These are phyloP conservation scores for Sternotherus odoratus DNA, from an alignment of 2,797 vertebrate species.

Conservation along the genomic window DNA sequence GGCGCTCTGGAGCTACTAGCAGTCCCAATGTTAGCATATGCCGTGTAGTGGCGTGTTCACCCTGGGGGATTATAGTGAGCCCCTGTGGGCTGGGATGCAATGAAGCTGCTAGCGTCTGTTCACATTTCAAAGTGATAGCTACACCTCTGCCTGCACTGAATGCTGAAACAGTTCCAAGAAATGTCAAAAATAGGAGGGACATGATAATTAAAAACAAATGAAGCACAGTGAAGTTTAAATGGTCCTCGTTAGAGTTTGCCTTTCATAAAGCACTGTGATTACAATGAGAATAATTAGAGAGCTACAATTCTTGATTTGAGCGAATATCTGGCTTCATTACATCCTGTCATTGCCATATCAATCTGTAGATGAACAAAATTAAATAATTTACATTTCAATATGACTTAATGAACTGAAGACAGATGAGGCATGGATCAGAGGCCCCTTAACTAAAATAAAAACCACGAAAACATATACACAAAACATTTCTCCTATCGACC, in stretches of 20 bases:
- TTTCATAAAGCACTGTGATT: conserved; percentile 23
- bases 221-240: conserved; percentile 54
- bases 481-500: not conserved
- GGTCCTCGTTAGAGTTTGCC: conserved; percentile 11
- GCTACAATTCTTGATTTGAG: conserved; percentile 46
- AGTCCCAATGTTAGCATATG: not conserved
- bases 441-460: not conserved
- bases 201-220: conserved; percentile 58
- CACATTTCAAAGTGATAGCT: conserved; percentile 48
- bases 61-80: conserved; percentile 34
- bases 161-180: conserved; percentile 38
- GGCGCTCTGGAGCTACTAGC: not conserved
- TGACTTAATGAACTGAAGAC: not conserved
- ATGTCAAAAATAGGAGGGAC: conserved; percentile 38
- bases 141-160: conserved; percentile 56
- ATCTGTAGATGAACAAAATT: conserved; percentile 29
- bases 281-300: conserved; percentile 53
- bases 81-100: conserved; percentile 19
- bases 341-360: not conserved
- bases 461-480: not conserved
- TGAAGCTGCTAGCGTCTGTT: conserved; percentile 33
- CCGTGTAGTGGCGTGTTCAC: not conserved
- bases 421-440: not conserved
- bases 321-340: conserved; percentile 45
- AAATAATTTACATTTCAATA: conserved; percentile 42